phyloP scores from a whole-genome alignment of 1,140 invertebrate genomes.

The Druon quercuslanigerum region DNA sequence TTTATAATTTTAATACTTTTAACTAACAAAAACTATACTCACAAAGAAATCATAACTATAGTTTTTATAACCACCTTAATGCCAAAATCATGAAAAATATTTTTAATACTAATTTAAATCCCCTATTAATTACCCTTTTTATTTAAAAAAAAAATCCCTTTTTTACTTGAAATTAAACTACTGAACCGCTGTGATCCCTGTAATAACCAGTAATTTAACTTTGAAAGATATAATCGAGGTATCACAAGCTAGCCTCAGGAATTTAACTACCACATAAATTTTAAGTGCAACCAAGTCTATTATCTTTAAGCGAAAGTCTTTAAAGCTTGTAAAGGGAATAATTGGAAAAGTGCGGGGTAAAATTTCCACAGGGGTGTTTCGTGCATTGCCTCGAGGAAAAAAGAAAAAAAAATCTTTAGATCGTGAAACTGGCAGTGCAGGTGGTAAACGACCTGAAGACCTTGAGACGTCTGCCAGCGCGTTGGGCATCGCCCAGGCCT shows the following conservation, averaged over 20 bases:
- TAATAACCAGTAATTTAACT: not conserved
- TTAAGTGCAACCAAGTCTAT: conserved; percentile 5
- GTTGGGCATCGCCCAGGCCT: conserved; percentile 42
- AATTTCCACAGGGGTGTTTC: conserved; percentile 50
- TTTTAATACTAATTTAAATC: too few relatives aligned
- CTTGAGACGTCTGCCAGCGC: conserved; percentile 68
- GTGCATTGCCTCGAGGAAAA: conserved; percentile 51
- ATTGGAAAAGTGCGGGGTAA: conserved; percentile 12
- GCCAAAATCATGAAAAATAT: too few relatives aligned
- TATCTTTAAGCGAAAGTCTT: conserved; percentile 26
- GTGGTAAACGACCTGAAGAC: conserved; percentile 73
- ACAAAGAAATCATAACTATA: too few relatives aligned
- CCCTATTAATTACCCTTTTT: too few relatives aligned
- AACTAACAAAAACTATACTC: too few relatives aligned
- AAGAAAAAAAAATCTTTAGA: conserved; percentile 62
- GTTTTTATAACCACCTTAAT: too few relatives aligned
- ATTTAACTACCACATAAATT: conserved; percentile 24
- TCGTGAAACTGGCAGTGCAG: conserved; percentile 65
- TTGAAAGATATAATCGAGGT: conserved; percentile 9
- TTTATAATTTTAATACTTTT: too few relatives aligned
- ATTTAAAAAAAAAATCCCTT: not conserved
- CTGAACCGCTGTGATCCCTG: not conserved
- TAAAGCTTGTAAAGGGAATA: conserved; percentile 21
- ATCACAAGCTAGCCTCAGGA: not conserved
- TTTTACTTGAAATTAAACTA: not conserved